Percentiles rank a stretch among this genome's conserved stretches.
Evolutionary conservation across 2,797 vertebrate species (phyloP).

Genomic region (Scleropages formosus): DNA sequence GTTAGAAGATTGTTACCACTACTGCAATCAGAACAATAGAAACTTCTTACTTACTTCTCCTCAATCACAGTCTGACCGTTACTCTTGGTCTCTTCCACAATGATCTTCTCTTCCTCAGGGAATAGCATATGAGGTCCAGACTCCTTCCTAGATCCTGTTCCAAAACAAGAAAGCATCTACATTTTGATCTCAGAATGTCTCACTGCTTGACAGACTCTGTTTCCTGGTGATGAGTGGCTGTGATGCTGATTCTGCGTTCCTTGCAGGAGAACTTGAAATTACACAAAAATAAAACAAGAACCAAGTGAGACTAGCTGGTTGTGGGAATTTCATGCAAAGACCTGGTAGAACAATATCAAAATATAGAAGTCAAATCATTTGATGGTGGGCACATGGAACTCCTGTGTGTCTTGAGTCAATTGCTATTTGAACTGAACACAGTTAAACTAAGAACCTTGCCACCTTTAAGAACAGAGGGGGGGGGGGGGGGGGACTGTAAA

Average conservation of each 20-base stretch:
- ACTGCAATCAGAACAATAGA: no score
- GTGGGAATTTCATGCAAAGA: slow-evolving; percentile 45
- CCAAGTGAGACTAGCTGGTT: slow-evolving; percentile 29
- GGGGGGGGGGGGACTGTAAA: no score
- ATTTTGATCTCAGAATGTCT: slow-evolving; percentile 42
- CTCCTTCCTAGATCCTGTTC: slow-evolving; percentile 85
- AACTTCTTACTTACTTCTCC: slow-evolving; percentile 85
- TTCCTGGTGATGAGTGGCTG: slow-evolving; percentile 8
- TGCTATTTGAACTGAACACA: neutral
- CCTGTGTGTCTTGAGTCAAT: neutral
- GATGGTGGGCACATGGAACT: neutral
- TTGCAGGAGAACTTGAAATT: slow-evolving; percentile 28
- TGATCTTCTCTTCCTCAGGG: slow-evolving; percentile 93
- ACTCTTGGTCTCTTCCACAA: slow-evolving; percentile 89
- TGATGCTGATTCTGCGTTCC: slow-evolving; percentile 1
- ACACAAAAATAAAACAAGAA: slow-evolving; percentile 33
- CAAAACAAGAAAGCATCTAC: slow-evolving; percentile 40
- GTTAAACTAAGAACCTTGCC: no score
- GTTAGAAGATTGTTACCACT: no score
- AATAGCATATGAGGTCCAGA: slow-evolving; percentile 87
- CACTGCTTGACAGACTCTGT: neutral
- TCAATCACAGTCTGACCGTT: slow-evolving; percentile 93
- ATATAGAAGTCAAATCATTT: slow-evolving; percentile 1
- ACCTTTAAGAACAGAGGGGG: neutral
- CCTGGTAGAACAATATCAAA: slow-evolving; percentile 10